phyloP scores from a whole-genome alignment of 1,140 invertebrate species.

The Thalassaphorura encarpata region DNA sequence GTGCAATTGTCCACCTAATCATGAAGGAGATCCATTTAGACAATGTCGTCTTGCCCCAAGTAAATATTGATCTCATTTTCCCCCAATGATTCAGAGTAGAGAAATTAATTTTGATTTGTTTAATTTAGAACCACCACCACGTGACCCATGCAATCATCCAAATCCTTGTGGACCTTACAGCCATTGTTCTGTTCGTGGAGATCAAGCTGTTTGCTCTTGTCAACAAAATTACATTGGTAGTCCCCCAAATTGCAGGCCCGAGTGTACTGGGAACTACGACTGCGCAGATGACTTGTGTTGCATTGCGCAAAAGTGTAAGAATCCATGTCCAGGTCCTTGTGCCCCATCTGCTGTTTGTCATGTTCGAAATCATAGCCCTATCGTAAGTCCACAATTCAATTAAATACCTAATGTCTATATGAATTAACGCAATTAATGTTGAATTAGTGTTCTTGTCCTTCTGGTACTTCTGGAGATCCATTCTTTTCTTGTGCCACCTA shows the following conservation, averaged over 20 bases:
- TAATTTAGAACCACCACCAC: constrained; percentile 30
- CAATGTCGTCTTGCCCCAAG: too few relatives aligned
- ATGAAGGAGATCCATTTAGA: not conserved
- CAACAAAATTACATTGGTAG: constrained; percentile 49
- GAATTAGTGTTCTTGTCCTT: too few relatives aligned
- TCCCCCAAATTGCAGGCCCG: constrained; percentile 53
- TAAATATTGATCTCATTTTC: too few relatives aligned
- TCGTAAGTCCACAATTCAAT: too few relatives aligned
- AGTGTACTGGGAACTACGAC: constrained; percentile 58
- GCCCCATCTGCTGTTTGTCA: constrained; percentile 33
- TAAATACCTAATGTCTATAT: too few relatives aligned
- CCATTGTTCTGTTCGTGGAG: constrained; percentile 35
- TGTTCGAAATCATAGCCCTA: constrained; percentile 13
- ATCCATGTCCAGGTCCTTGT: constrained; percentile 49
- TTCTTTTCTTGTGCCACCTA: too few relatives aligned
- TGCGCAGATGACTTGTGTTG: constrained; percentile 56
- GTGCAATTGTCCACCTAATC: not conserved
- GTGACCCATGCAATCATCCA: constrained; percentile 40
- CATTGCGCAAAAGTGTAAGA: constrained; percentile 55
- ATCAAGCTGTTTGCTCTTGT: constrained; percentile 45
- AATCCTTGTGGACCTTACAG: constrained; percentile 26
- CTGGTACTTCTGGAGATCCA: constrained; percentile 42
- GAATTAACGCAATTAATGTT: too few relatives aligned
- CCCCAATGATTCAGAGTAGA: constrained; percentile 44
- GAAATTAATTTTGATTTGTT: constrained; percentile 51